Percentiles rank a stretch among this genome's conserved stretches.
phyloP scores from a whole-genome alignment of 2,797 vertebrate species.

The Phrynocephalus forsythii region DNA sequence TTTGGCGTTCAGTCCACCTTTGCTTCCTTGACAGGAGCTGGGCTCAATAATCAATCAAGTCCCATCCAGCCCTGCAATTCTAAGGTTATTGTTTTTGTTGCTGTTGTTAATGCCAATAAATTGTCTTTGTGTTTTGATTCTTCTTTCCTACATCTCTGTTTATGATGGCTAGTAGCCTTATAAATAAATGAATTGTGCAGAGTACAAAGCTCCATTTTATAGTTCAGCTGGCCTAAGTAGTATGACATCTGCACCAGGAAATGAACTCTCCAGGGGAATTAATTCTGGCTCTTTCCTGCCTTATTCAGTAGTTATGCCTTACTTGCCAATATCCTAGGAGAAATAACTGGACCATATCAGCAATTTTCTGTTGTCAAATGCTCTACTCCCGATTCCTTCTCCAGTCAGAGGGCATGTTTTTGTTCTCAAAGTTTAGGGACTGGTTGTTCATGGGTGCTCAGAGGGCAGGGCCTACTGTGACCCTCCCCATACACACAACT shows the following conservation, averaged over 20 bases:
- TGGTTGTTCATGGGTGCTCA: not conserved
- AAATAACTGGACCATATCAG: constrained; percentile 37
- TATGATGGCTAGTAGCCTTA: not conserved
- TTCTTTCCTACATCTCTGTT: not conserved
- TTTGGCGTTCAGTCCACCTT: too few relatives aligned
- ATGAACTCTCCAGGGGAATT: constrained; percentile 16
- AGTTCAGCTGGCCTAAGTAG: not conserved
- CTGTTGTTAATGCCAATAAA: too few relatives aligned
- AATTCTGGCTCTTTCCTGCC: not conserved
- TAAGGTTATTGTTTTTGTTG: too few relatives aligned
- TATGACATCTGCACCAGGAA: not conserved
- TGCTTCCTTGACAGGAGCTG: too few relatives aligned
- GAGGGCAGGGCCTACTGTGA: not conserved
- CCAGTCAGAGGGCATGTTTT: not conserved
- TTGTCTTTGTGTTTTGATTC: not conserved
- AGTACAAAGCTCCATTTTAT: not conserved
- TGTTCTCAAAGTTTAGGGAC: not conserved
- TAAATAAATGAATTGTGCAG: not conserved
- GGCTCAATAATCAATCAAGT: too few relatives aligned
- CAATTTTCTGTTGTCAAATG: not conserved
- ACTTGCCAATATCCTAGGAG: constrained; percentile 7
- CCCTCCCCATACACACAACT: not conserved
- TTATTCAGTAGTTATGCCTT: constrained; percentile 1
- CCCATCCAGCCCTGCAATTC: too few relatives aligned
- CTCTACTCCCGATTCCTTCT: not conserved